phyloP scores from a whole-genome alignment of 2,888 invertebrate species.

The Gandaritis pyraliata region DNA sequence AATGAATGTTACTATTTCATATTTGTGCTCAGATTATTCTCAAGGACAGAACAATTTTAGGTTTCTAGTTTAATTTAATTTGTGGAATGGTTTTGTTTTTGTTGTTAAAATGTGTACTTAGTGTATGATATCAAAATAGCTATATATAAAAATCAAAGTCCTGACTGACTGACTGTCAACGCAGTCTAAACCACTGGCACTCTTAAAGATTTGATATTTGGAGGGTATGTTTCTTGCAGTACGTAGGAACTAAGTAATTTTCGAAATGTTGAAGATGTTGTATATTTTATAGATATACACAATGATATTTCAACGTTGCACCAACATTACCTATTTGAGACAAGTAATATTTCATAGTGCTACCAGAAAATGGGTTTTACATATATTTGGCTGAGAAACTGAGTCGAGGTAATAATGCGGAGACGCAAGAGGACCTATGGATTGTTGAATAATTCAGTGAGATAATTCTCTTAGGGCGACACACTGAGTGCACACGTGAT shows the following conservation, averaged over 20 bases:
- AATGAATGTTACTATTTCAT: slow-evolving; percentile 16
- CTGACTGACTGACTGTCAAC: no score
- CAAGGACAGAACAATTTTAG: slow-evolving; percentile 6
- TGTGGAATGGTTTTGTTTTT: background rate
- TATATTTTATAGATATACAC: no score
- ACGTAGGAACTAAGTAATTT: no score
- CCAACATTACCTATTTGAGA: background rate
- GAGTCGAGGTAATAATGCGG: slow-evolving; percentile 39
- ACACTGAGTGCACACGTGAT: slow-evolving; percentile 58
- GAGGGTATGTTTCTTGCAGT: no score
- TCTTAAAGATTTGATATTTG: no score
- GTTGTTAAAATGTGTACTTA: background rate
- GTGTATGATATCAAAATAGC: no score
- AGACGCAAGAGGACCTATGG: slow-evolving; percentile 49
- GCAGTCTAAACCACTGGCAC: no score
- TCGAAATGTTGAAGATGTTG: no score
- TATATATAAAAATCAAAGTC: no score
- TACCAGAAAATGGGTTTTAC: slow-evolving; percentile 23
- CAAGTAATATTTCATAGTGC: slow-evolving; percentile 8
- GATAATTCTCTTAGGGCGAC: slow-evolving; percentile 59
- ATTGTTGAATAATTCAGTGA: slow-evolving; percentile 71
- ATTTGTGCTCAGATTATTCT: slow-evolving; percentile 14
- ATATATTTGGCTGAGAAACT: slow-evolving; percentile 32
- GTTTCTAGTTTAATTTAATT: background rate
- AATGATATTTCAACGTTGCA: no score